Conservation (phyloP, 1,140 invertebrate genomes). For the Drosophila punjabiensis region DNA sequence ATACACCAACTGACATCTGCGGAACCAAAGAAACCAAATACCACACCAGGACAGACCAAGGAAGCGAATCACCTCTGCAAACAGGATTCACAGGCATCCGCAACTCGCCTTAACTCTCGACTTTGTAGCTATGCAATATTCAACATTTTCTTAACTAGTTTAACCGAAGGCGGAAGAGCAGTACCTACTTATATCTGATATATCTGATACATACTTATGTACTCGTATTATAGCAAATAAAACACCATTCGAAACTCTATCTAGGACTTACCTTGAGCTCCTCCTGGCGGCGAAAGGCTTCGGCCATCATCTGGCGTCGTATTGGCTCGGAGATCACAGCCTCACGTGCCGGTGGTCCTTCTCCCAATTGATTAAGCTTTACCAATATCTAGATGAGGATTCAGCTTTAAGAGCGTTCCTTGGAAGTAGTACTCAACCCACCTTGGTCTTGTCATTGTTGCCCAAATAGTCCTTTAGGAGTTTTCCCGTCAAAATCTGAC, state of each 20-base stretch:
- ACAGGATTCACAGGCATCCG: conserved; percentile 18
- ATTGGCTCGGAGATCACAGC: conserved; percentile 94
- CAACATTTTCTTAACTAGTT: conserved; percentile 49
- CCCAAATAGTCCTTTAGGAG: conserved; percentile 92
- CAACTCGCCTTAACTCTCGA: conserved; percentile 61
- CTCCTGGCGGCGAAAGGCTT: conserved; percentile 93
- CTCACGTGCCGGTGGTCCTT: conserved; percentile 95
- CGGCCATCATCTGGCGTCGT: conserved; percentile 94
- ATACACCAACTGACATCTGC: conserved; percentile 45
- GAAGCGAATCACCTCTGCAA: conserved; percentile 20
- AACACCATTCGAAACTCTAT: conserved; percentile 58
- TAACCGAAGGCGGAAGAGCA: conserved; percentile 32
- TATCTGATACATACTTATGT: conserved; percentile 48
- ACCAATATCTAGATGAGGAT: conserved; percentile 87
- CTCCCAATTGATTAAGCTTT: conserved; percentile 89
- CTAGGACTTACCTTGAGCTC: conserved; percentile 90
- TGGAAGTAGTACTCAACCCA: neutral
- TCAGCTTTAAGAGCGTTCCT: conserved; percentile 78
- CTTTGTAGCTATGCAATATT: conserved; percentile 72
- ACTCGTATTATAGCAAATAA: conserved; percentile 44
- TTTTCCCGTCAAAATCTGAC: conserved; percentile 91
- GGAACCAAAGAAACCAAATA: conserved; percentile 19
- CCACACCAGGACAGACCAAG: conserved; percentile 34
- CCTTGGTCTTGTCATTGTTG: conserved; percentile 92
- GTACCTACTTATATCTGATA: conserved; percentile 46